Percentiles rank a stretch among this genome's conserved stretches.
phyloP scores from a whole-genome alignment of 2,797 vertebrate genomes.

The Tympanoctomys barrerae region DNA sequence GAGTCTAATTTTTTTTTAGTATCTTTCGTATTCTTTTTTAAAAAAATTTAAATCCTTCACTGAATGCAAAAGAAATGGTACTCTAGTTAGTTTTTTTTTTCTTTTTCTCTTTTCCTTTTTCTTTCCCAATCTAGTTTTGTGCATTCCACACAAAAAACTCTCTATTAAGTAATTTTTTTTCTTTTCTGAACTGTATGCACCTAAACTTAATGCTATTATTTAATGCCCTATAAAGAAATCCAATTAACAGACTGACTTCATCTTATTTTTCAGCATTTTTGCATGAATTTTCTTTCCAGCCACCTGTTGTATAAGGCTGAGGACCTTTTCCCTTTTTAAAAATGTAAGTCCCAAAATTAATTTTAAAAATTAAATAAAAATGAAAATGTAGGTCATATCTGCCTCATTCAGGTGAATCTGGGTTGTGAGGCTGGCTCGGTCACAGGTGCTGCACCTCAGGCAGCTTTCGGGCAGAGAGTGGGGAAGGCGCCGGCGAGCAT shows the following conservation, averaged over 20 bases:
- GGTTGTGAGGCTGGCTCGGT: neutral
- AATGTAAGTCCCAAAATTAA: neutral
- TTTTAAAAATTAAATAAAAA: neutral
- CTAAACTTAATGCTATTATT: constrained; percentile 14
- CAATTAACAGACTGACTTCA: neutral
- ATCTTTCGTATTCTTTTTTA: too few relatives aligned
- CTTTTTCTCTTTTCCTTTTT: neutral
- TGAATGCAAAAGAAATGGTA: neutral
- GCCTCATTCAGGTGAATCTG: neutral
- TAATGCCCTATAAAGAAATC: neutral
- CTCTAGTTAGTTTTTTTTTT: neutral
- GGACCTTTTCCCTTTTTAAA: neutral
- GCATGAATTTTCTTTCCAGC: neutral
- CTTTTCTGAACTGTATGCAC: neutral
- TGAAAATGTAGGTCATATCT: neutral
- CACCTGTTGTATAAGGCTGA: neutral
- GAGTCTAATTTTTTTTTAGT: too few relatives aligned
- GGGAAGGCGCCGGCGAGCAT: neutral
- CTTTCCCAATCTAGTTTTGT: neutral
- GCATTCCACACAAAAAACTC: neutral
- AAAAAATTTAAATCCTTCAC: too few relatives aligned
- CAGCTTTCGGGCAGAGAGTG: neutral
- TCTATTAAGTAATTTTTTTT: constrained; percentile 1
- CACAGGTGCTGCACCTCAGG: neutral
- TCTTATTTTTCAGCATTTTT: neutral